These are phyloP conservation scores for Motacilla alba DNA, from an alignment of 2,113 vertebrate genomes.

Conservation along the genomic window DNA sequence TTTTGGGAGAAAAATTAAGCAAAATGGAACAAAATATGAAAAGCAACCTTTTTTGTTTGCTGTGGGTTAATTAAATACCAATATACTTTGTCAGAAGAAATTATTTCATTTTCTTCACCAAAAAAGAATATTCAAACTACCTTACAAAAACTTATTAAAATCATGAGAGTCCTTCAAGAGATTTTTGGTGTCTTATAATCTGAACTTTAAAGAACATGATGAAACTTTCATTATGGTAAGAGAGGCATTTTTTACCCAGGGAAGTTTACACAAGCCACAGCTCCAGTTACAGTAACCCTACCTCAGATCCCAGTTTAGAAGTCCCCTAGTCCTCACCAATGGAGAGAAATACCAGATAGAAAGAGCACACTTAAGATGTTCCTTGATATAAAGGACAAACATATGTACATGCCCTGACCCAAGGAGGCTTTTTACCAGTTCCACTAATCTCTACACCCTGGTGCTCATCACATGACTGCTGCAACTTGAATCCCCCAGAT, in stretches of 20 bases:
- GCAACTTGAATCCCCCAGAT: neutral
- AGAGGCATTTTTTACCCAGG: neutral
- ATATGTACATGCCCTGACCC: neutral
- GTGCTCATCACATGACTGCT: neutral
- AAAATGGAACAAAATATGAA: neutral
- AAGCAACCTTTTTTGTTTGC: neutral
- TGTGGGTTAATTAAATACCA: neutral
- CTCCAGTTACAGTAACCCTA: constrained; percentile 43
- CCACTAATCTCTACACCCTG: neutral
- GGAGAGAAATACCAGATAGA: neutral
- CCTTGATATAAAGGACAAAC: constrained; percentile 10
- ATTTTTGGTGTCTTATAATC: neutral
- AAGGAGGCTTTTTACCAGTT: constrained; percentile 5
- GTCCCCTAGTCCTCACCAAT: neutral
- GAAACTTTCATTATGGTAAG: neutral
- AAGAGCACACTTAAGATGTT: constrained; percentile 32
- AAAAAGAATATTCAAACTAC: neutral
- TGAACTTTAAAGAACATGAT: neutral
- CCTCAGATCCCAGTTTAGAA: constrained; percentile 44
- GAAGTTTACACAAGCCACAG: constrained; percentile 26
- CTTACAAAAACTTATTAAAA: neutral
- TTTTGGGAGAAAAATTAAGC: neutral
- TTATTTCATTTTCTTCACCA: neutral
- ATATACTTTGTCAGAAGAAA: neutral
- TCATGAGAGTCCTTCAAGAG: neutral